These are phyloP conservation scores for Nowickia ferox DNA, from an alignment of 2,888 invertebrate genomes.

Conservation along the genomic window DNA sequence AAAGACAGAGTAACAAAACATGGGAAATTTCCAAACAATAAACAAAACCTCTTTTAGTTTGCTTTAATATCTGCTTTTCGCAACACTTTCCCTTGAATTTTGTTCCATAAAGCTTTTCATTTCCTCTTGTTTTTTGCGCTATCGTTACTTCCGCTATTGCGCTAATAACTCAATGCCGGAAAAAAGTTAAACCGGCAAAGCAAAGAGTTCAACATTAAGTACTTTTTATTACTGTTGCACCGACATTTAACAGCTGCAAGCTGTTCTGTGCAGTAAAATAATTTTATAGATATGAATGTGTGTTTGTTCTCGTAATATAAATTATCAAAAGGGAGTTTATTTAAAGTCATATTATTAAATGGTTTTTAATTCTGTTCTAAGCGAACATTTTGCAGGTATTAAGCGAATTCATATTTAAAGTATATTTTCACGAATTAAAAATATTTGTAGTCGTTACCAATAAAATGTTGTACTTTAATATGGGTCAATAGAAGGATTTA, in stretches of 20 bases:
- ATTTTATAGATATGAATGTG: constrained; percentile 17
- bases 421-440: background rate
- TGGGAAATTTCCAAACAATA: constrained; percentile 12
- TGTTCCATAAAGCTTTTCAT: constrained; percentile 76
- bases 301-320: constrained; percentile 13
- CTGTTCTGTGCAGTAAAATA: constrained; percentile 19
- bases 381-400: background rate
- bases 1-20: constrained; percentile 41
- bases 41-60: background rate
- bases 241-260: background rate
- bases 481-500: background rate
- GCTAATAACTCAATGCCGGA: constrained; percentile 73
- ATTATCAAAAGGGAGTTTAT: constrained; percentile 57
- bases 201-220: constrained; percentile 51
- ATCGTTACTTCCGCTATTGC: constrained; percentile 77
- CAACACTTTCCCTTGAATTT: constrained; percentile 69
- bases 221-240: background rate
- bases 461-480: background rate
- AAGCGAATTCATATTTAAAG: background rate
- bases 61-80: constrained; percentile 4
- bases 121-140: constrained; percentile 77
- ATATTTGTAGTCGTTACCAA: background rate
- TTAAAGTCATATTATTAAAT: constrained; percentile 42
- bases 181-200: constrained; percentile 62
- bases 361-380: constrained; percentile 29